phyloP scores from a whole-genome alignment of 2,888 invertebrate species.

The Gandaritis pyraliata region DNA sequence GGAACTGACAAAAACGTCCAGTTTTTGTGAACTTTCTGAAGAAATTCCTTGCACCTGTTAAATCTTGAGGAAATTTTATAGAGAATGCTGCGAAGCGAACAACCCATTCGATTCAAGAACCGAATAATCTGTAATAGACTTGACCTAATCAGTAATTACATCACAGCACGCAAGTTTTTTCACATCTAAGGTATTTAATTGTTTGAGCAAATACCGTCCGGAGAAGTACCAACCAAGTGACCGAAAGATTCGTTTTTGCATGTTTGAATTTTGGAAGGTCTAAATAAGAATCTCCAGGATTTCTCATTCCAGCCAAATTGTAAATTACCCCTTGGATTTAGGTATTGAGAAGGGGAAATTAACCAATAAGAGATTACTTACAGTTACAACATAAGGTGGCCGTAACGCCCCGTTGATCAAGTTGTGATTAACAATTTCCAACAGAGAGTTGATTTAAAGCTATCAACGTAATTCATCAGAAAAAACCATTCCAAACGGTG shows the following conservation, averaged over 20 bases:
- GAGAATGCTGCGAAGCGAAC: slow-evolving; percentile 11
- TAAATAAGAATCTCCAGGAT: no score
- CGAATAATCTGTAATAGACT: slow-evolving; percentile 15
- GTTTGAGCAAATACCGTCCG: not conserved
- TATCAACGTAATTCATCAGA: slow-evolving; percentile 4
- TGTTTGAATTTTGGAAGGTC: no score
- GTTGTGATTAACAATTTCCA: slow-evolving; percentile 11
- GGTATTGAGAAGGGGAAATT: no score
- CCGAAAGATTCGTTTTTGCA: no score
- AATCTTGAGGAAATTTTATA: slow-evolving; percentile 6
- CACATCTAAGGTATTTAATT: not conserved
- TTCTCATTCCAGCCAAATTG: not conserved
- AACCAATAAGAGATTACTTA: no score
- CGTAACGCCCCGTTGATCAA: slow-evolving; percentile 1
- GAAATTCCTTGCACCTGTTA: slow-evolving; percentile 37
- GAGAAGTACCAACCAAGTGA: not conserved
- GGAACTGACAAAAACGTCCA: slow-evolving; percentile 32
- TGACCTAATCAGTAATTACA: slow-evolving; percentile 16
- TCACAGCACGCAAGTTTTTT: slow-evolving; percentile 13
- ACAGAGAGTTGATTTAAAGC: not conserved
- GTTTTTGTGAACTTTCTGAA: slow-evolving; percentile 53
- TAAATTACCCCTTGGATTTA: no score
- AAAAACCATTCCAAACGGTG: slow-evolving; percentile 44
- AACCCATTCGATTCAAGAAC: slow-evolving; percentile 6
- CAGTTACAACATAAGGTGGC: not conserved